Base-by-base conservation (phyloP, 2,113 vertebrate genomes). In the Lycocorax pyrrhopterus region DNA sequence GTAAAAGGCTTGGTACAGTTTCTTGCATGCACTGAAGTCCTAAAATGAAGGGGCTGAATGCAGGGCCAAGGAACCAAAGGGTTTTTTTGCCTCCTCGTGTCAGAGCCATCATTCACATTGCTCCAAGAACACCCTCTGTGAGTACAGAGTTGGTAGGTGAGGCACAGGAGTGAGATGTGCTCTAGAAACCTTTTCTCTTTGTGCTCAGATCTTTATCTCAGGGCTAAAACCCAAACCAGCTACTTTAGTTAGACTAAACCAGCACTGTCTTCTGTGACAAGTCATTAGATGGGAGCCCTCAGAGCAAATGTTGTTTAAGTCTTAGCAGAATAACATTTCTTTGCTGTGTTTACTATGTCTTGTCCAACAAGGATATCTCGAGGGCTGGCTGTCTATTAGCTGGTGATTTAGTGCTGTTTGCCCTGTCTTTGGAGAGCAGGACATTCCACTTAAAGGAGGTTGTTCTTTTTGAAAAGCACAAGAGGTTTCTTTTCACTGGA, bases 281-380 rank as follows among this genome's bases (percentile, higher is more conserved):
- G 37, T 35, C 63, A 39, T 76, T 84, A 87, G 69, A 62, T 4
- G 16, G 59, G 47, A 91, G 14, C 71, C 32, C 78, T 84, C 82
- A 64, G 89, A 87, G 32, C 39, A 76, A 71, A 73, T 62, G 53
- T 39, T 73, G 41, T 77, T 95, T 69, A 77, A 87, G 58, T 14
- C 74, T 71, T 47, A 91, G 46, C 58, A 93, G 75, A 80, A 21
- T 26, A 83, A 51, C 60, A 63, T 89, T 79, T 69, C 80, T 96
- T 93, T 83, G 74, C 95, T 44, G 26, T 53, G 32, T 94, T 97
- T 94, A 91, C 82, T 92, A 72, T 41, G 63, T 67, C 84, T 53
- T 96, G 95, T 90, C 93, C 94, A 86, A 66, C 80, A 85, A n/a
- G 4, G 53, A n/a, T 37, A 63, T 79, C 73, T 91, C 22, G 20